Evolutionary conservation across 1,140 invertebrate genomes (phyloP).

Genomic region (Drosophila parabipectinata): DNA sequence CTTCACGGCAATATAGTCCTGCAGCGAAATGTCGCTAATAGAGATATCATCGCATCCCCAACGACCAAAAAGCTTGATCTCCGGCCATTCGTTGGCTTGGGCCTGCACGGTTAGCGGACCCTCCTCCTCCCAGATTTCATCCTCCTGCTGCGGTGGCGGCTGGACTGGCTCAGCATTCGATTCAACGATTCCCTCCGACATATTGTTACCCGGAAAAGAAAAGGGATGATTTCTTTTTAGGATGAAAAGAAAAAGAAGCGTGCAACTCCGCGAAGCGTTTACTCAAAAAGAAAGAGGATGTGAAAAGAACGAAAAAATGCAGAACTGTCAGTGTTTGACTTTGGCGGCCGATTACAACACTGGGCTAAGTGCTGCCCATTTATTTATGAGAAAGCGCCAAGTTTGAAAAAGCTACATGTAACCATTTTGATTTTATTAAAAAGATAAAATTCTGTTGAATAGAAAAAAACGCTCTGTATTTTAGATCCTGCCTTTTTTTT

Average conservation of each 20-base stretch:
- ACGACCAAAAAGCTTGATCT: conserved; percentile 98
- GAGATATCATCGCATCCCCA: conserved; percentile 99
- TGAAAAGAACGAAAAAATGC: conserved; percentile 12
- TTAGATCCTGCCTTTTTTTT: no score
- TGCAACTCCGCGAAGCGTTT: conserved; percentile 12
- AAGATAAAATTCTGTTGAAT: no score
- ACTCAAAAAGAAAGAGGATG: conserved; percentile 29
- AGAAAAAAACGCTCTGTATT: no score
- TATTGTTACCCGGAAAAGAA: background rate
- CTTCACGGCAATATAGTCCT: conserved; percentile 99
- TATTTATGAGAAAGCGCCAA: background rate
- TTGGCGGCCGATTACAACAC: conserved; percentile 29
- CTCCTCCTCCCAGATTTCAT: conserved; percentile 45
- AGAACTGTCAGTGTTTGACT: conserved; percentile 30
- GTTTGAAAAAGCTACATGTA: background rate
- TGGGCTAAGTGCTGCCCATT: conserved; percentile 11
- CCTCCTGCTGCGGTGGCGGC: background rate
- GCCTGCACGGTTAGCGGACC: background rate
- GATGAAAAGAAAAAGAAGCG: background rate
- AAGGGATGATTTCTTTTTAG: no score
- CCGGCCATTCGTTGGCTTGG: conserved; percentile 90
- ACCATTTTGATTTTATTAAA: no score
- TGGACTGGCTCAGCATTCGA: conserved; percentile 12
- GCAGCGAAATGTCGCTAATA: conserved; percentile 96
- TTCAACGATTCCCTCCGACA: conserved; percentile 32